Evolutionary conservation across 2,113 vertebrate species (phyloP), one percentile per base, ranked within the genome.

Genomic region (Synodontis membranacea): DNA sequence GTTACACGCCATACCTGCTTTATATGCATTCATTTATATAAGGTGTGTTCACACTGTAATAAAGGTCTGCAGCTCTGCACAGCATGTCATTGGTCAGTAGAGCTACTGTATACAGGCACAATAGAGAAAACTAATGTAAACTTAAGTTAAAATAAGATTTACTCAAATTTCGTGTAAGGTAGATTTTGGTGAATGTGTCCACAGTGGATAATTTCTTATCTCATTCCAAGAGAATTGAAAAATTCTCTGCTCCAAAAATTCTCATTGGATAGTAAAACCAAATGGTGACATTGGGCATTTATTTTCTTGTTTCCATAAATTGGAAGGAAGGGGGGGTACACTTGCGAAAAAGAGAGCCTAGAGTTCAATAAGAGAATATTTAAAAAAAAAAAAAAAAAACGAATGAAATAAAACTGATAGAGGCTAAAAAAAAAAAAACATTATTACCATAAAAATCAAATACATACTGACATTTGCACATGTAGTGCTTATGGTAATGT

Each of bases 91-190:
- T 84, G 87, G 89, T 91, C 91, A 90, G 83, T 80, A 87, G 81
- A 89, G 84, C 90, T 89, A n/a, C n/a, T n/a, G n/a, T n/a, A 87
- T 88, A 92, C 93, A 94, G 94, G 94, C 93, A 94, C 93, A 84
- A 91, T 72, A 86, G 60, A 91, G 91, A 91, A 91, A 54, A 88
- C 79, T 85, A 72, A 88, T 92, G 92, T 93, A 93, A 94, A 94
- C 94, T 84, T 91, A 89, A n/a, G n/a, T n/a, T n/a, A n/a, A n/a
- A n/a, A n/a, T 34, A 80, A 89, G 64, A 86, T 23, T 46, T 46
- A n/a, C 42, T 75, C 5, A 28, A 23, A 72, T n/a, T 42, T 17
- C 31, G n/a, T 14, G 37, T 39, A 28, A 7, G 80, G 37, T 15
- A 82, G 28, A 12, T n/a, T 74, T 84, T 46, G 46, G 0, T 62